phyloP scores from a whole-genome alignment of 2,113 vertebrate species.

The Xiphias gladius region DNA sequence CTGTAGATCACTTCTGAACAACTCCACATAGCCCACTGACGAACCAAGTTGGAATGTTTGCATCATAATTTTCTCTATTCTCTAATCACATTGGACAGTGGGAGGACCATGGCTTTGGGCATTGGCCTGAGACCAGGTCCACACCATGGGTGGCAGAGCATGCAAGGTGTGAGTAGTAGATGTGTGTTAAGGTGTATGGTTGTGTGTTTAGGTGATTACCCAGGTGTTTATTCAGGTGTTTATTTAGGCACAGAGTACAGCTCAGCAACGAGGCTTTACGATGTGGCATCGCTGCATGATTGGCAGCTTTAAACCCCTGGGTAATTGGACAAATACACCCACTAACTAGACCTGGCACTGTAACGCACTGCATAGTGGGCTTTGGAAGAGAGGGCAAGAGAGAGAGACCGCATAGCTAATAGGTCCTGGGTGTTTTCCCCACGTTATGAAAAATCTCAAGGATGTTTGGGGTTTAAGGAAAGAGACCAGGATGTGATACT shows the following conservation, averaged over 20 bases:
- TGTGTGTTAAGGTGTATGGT: slow-evolving; percentile 48
- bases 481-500: slow-evolving; percentile 67
- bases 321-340: slow-evolving; percentile 75
- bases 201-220: slow-evolving; percentile 71
- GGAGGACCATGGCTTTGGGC: slow-evolving; percentile 40
- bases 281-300: slow-evolving; percentile 76
- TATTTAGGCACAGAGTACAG: slow-evolving; percentile 69
- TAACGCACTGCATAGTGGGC: slow-evolving; percentile 39
- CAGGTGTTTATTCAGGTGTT: slow-evolving; percentile 81
- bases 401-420: slow-evolving; percentile 57
- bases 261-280: slow-evolving; percentile 72
- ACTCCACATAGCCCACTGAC: slow-evolving; percentile 48
- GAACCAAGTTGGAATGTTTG: slow-evolving; percentile 51
- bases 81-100: slow-evolving; percentile 54
- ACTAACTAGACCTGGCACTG: slow-evolving; percentile 71
- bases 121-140: slow-evolving; percentile 43
- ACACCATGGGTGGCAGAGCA: slow-evolving; percentile 51
- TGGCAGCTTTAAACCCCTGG: slow-evolving; percentile 71
- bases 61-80: slow-evolving; percentile 52
- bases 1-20: slow-evolving; percentile 59
- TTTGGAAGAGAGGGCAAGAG: slow-evolving; percentile 38
- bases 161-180: slow-evolving; percentile 54
- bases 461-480: slow-evolving; percentile 66
- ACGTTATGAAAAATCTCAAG: slow-evolving; percentile 65
- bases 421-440: slow-evolving; percentile 70